Evolutionary conservation across 1,140 invertebrate species (phyloP).

Genomic region (Mesaphorura yosii): DNA sequence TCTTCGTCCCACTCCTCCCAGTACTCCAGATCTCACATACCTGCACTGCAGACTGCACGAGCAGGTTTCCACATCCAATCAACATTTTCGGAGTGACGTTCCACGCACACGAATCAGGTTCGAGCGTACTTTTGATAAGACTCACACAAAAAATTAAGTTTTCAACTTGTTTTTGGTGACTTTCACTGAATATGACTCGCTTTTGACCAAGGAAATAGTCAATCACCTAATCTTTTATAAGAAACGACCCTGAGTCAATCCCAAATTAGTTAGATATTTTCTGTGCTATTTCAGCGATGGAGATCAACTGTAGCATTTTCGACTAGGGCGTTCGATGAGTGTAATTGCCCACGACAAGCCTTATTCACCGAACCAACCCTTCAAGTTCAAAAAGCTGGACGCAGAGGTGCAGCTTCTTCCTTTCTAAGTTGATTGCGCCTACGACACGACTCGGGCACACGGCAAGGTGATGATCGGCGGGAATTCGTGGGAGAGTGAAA

Average conservation of each 20-base stretch:
- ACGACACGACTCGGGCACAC: background rate
- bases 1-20: background rate
- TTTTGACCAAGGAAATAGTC: too few species aligned
- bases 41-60: background rate
- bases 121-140: background rate
- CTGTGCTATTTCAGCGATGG: background rate
- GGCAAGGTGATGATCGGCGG: background rate
- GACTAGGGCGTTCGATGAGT: background rate
- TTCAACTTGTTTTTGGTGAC: too few species aligned
- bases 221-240: too few species aligned
- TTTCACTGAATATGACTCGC: too few species aligned
- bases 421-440: background rate
- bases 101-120: slow-evolving; percentile 1
- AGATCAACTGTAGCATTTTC: background rate
- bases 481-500: background rate
- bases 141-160: too few species aligned
- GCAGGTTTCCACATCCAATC: background rate
- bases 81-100: background rate
- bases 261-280: too few species aligned
- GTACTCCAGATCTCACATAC: background rate
- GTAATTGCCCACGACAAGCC: background rate
- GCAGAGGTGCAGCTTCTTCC: background rate
- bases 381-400: slow-evolving; percentile 4
- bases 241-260: too few species aligned
- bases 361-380: background rate